phyloP scores from a whole-genome alignment of 2,797 vertebrate species.

The Typhlichthys eigenmanni region DNA sequence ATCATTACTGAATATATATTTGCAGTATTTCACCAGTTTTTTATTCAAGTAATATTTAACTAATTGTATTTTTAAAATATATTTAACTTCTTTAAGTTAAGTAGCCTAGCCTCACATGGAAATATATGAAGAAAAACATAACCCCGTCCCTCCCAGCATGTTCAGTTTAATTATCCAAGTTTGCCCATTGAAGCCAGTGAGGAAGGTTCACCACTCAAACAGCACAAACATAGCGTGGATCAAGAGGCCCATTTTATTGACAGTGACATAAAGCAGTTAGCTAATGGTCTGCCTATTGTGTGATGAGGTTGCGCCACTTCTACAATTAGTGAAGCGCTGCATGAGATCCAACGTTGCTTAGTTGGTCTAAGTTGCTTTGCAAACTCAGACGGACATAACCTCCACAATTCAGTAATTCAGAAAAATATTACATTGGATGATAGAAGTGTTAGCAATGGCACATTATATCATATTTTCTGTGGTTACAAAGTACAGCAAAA shows the following conservation, averaged over 20 bases:
- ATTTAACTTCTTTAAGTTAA: too few species aligned
- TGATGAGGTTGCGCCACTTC: slow-evolving; percentile 41
- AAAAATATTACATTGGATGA: background rate
- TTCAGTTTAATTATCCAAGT: slow-evolving; percentile 25
- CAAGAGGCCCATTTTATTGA: slow-evolving; percentile 49
- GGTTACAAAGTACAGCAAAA: slow-evolving; percentile 7
- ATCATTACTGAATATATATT: too few species aligned
- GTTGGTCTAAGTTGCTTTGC: slow-evolving; percentile 30
- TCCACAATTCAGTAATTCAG: slow-evolving; percentile 6
- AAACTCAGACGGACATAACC: slow-evolving; percentile 24
- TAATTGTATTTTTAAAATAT: too few species aligned
- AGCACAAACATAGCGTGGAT: slow-evolving; percentile 14
- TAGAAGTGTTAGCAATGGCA: background rate
- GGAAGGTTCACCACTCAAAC: slow-evolving; percentile 15
- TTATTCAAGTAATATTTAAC: too few species aligned
- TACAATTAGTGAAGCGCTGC: slow-evolving; percentile 43
- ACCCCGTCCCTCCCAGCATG: background rate
- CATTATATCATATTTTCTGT: slow-evolving; percentile 3
- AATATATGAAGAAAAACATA: background rate
- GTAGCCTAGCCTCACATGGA: background rate
- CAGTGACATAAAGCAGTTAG: slow-evolving; percentile 57
- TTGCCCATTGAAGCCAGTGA: slow-evolving; percentile 30
- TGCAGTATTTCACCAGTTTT: too few species aligned
- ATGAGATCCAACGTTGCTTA: slow-evolving; percentile 56
- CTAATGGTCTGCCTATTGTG: slow-evolving; percentile 56